These are phyloP conservation scores for Hepsetus odoe DNA, from an alignment of 2,113 vertebrate species.

Conservation along the genomic window DNA sequence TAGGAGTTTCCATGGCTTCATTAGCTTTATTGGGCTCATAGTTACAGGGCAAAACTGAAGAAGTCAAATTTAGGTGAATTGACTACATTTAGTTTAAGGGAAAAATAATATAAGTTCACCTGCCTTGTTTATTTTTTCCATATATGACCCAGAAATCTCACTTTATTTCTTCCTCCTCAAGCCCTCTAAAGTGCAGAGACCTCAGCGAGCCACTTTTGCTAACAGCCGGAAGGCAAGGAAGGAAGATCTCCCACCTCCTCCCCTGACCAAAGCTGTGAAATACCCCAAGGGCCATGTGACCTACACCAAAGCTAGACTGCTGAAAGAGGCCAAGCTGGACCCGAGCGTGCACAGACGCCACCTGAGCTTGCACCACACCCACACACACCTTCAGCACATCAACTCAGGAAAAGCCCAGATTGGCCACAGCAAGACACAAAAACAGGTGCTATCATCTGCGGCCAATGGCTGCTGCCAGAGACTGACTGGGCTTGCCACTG, in stretches of 20 bases:
- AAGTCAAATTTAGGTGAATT: too few species aligned
- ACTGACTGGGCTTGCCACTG: slow-evolving; percentile 81
- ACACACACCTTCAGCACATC: slow-evolving; percentile 77
- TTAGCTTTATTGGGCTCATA: too few species aligned
- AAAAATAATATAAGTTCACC: too few species aligned
- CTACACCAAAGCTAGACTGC: slow-evolving; percentile 94
- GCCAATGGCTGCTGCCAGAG: slow-evolving; percentile 63
- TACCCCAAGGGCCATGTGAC: slow-evolving; percentile 88
- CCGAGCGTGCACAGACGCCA: slow-evolving; percentile 83
- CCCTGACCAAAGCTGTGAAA: slow-evolving; percentile 93
- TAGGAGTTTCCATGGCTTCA: too few species aligned
- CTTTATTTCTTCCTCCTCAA: slow-evolving; percentile 42
- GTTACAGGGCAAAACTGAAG: too few species aligned
- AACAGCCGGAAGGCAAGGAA: slow-evolving; percentile 84
- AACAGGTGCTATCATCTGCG: slow-evolving; percentile 84
- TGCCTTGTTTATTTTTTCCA: too few species aligned
- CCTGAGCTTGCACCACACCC: slow-evolving; percentile 79
- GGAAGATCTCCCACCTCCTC: slow-evolving; percentile 81
- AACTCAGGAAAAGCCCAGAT: slow-evolving; percentile 92
- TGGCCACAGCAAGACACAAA: slow-evolving; percentile 91
- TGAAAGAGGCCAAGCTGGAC: slow-evolving; percentile 90
- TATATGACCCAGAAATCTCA: background rate
- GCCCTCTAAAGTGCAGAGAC: slow-evolving; percentile 84
- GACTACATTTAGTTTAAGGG: too few species aligned
- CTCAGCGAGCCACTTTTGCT: slow-evolving; percentile 81